Evolutionary conservation across 1,140 invertebrate genomes (phyloP), one percentile per base, ranked within the genome.

Genomic region (Penaeus chinensis): DNA sequence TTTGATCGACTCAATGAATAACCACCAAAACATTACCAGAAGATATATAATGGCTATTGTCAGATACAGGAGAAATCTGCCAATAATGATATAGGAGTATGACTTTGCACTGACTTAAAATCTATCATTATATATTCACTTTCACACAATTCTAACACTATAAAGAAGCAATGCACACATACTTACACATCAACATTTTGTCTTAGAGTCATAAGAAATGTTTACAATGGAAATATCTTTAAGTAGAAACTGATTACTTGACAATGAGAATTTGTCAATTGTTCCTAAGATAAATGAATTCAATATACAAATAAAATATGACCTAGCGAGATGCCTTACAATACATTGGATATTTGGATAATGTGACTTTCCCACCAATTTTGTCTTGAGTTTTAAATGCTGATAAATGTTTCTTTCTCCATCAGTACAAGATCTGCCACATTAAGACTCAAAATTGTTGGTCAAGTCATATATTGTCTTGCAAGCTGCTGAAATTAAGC

Each of bases 81-180:
- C 86, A 87, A 87, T 87, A 82, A n/a, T 77, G 77, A 81, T 69
- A 81, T 83, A 82, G 69, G 66, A 87, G 80, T 87, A 82, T 66
- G 77, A 82, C 86, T 83, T 81, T 76, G 86, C 86, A 87, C 76
- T 47, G 61, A 66, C 62, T 86, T 86, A 80, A 27, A 65, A 83
- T 83, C 66, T 82, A 82, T 82, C 24, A 76, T 82, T 62, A 65
- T 87, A 87, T 87, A 87, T 76, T 77, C 66, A 87, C 86, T 87
- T 87, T 87, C 86, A 87, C 81, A 78, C 86, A 87, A 24, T 86
- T 87, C 86, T 87, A 85, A 82, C 81, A 77, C 86, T 87, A 87
- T 82, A 62, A 87, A 87, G 86, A 87, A 87, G 86, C 86, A 87
- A 87, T 87, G 86, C 86, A 87, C 86, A 87, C 86, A 82, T 82